Conservation (phyloP, 2,113 vertebrate genomes). For the Calonectris borealis region DNA sequence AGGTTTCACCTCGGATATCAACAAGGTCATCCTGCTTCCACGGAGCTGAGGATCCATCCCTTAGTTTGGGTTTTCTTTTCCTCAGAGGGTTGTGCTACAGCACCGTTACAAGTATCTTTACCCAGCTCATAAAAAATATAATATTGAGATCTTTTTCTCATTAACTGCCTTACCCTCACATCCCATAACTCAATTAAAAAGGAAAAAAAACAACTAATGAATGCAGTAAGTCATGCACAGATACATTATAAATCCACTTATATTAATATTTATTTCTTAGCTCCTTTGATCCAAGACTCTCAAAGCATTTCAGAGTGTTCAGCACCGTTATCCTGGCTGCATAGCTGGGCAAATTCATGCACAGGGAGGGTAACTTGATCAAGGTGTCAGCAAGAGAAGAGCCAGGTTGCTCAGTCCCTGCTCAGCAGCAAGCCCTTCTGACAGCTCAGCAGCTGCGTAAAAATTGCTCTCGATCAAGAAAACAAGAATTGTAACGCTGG, state of each 20-base stretch:
- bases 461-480: background rate
- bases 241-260: background rate
- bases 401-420: background rate
- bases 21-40: background rate
- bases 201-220: background rate
- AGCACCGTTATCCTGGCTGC: background rate
- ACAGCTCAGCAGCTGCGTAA: background rate
- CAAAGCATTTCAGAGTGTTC: background rate
- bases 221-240: background rate
- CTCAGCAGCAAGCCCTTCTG: background rate
- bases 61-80: background rate
- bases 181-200: background rate
- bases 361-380: conserved; percentile 6
- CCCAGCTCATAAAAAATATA: background rate
- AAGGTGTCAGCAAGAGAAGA: background rate
- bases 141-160: background rate
- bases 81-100: background rate
- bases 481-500: background rate
- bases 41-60: background rate
- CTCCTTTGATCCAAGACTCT: conserved; percentile 14
- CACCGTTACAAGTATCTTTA: background rate
- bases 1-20: background rate
- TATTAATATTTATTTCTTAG: conserved; percentile 31
- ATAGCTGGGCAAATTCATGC: background rate
- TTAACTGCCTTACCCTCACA: background rate